These are phyloP conservation scores for Hydropsyche betteni DNA, from an alignment of 2,888 invertebrate species.

Conservation along the genomic window DNA sequence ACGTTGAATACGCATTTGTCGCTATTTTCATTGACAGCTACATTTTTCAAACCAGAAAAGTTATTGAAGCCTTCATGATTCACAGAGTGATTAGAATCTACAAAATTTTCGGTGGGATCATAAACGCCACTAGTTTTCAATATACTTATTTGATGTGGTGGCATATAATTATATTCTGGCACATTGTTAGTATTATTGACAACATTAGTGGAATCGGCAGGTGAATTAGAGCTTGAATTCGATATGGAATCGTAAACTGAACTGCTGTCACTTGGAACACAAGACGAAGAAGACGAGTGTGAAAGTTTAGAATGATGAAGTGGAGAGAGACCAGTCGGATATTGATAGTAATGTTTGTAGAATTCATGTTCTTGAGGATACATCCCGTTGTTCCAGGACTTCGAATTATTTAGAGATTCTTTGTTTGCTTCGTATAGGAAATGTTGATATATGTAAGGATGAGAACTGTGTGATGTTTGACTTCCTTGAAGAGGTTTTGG, in stretches of 20 bases:
- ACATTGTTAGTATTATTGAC: background rate
- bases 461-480: background rate
- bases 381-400: slow-evolving; percentile 20
- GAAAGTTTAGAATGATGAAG: slow-evolving; percentile 15
- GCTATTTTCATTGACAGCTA: background rate
- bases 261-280: slow-evolving; percentile 41
- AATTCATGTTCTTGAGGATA: slow-evolving; percentile 17
- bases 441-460: slow-evolving; percentile 15
- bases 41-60: background rate
- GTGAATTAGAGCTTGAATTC: slow-evolving; percentile 52
- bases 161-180: slow-evolving; percentile 28
- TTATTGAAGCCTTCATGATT: background rate
- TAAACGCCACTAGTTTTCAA: slow-evolving; percentile 17
- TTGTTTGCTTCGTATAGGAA: background rate
- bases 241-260: slow-evolving; percentile 51
- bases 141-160: slow-evolving; percentile 8
- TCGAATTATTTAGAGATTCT: background rate
- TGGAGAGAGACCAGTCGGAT: slow-evolving; percentile 13
- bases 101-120: background rate
- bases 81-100: background rate
- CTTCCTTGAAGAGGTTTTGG: background rate
- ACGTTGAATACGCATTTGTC: background rate
- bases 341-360: slow-evolving; percentile 12
- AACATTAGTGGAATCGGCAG: slow-evolving; percentile 53
- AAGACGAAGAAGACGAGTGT: slow-evolving; percentile 44